Base-by-base conservation (phyloP, 2,113 vertebrate genomes). In the Ptilonorhynchus violaceus region DNA sequence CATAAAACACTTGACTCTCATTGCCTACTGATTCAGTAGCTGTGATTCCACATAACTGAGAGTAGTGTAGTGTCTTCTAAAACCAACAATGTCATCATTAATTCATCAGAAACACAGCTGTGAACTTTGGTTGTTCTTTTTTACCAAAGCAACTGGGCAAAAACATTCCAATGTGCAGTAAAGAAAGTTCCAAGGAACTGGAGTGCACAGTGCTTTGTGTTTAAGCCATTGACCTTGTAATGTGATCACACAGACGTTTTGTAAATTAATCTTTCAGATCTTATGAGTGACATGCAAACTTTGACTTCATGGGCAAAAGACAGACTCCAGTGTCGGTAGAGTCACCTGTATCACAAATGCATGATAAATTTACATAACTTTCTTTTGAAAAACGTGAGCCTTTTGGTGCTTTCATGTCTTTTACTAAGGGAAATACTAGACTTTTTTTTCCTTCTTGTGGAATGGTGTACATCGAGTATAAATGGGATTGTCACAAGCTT, bases 81-180 rank as follows among this genome's bases (percentile, higher is more conserved):
- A 95, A 87, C 66, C 92, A 94, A 88, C 89, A 93, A 39, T 96
- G 95, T 96, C 93, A 93, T 88, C 76, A 86, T 86, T 85, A 97
- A 96, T 97, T 94, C 58, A 62, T 96, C 94, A 96, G 85, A 94
- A 96, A 55, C 85, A 80, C 77, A 93, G 68, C 72, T 96, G 46
- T 86, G 92, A 91, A 69, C 94, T 93, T 78, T 41, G 59, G 37
- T 53, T 90, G 68, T 92, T 91, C 64, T 77, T 72, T 94, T 93
- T 94, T 73, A 47, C 59, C 66, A 88, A 92, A 81, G 73, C 64
- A 91, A 85, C 39, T 2, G 2, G 89, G 73, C 75, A 96, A 94
- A 96, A 96, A 81, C 85, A 94, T 93, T 93, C 93, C 95, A 89
- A 16, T 47, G 67, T 85, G 92, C 49, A n/a, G 24, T 74, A 93